Evolutionary conservation across 2,113 vertebrate species (phyloP), one percentile per base, ranked within the genome.

Genomic region (Nematolebias whitei): DNA sequence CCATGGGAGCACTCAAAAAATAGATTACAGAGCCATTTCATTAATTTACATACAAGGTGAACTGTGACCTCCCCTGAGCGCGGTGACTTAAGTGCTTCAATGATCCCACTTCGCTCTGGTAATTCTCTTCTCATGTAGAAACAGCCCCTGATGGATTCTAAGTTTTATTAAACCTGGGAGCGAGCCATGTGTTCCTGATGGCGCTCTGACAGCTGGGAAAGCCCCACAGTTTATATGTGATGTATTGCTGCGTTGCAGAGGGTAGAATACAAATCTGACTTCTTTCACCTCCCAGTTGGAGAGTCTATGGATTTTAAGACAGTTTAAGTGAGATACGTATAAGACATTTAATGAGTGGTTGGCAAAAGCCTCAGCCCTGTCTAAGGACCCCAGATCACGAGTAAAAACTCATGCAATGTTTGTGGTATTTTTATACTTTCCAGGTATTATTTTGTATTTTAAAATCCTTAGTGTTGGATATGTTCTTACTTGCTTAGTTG

Each of bases 1-100:
- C 63, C 58, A 20, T 16, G 68, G 63, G 78, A 74, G 53, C 41
- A 44, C 63, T 80, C 50, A 26, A 7, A 8, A 40, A 57, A 63
- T 38, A 11, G 24, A 74, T 80, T 68, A 56, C 6, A 19, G 45
- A 62, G 63, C 48, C 39, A 44, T 80, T 87, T 81, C 68, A 85
- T 82, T 71, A 85, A n/a, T n/a, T n/a, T n/a, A 73, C 80, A 76
- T 76, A 81, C 45, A 66, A 68, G 59, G 80, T 82, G 76, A 86
- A 74, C 76, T 77, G 71, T 35, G 49, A 67, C 70, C 71, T 81
- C 74, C 56, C 64, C 32, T 0, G 38, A 59, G 73, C 19, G 35
- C 43, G 1, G 14, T 12, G 15, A 47, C 63, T 69, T n/a, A 68
- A 54, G 54, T 2, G 43, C 58, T 32, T 67, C 26, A 16, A n/a